phyloP scores from a whole-genome alignment of 2,888 invertebrate species.

The Patella pellucida region DNA sequence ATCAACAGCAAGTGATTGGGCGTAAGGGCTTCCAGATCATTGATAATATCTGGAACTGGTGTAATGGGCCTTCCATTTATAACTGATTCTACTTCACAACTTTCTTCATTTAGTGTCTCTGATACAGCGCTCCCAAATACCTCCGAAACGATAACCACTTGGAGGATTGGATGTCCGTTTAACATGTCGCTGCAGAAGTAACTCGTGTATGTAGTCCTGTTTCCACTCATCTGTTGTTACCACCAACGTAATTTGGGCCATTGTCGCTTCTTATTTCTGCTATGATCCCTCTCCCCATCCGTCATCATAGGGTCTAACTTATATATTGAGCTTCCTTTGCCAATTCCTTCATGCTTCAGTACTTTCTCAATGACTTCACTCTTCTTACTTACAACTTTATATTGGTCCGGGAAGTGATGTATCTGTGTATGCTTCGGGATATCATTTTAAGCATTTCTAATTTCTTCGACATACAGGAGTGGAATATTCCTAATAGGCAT shows the following conservation, averaged over 20 bases:
- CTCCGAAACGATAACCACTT: too few relatives aligned
- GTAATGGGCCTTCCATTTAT: constrained; percentile 31
- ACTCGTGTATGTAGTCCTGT: constrained; percentile 2
- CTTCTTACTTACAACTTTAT: too few relatives aligned
- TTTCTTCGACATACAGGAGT: too few relatives aligned
- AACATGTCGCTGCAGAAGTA: constrained; percentile 15
- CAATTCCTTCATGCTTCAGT: too few relatives aligned
- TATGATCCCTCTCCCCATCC: constrained; percentile 15
- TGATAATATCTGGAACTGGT: constrained; percentile 11
- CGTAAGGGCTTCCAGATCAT: constrained; percentile 28
- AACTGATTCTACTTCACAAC: constrained; percentile 30
- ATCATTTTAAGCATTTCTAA: too few relatives aligned
- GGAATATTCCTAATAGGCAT: too few relatives aligned
- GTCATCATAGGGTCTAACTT: too few relatives aligned
- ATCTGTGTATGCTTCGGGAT: too few relatives aligned
- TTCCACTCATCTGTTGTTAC: constrained; percentile 7
- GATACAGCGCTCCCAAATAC: constrained; percentile 31
- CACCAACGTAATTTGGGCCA: constrained; percentile 28
- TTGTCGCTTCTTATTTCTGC: constrained; percentile 23
- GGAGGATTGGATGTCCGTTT: too few relatives aligned
- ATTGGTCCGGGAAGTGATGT: too few relatives aligned
- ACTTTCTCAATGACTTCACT: too few relatives aligned
- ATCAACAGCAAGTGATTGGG: constrained; percentile 32
- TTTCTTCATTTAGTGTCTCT: neutral
- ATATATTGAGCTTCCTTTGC: too few relatives aligned